Evolutionary conservation across 1,140 invertebrate genomes (phyloP).

Genomic region (Holcopasites calliopsidis): DNA sequence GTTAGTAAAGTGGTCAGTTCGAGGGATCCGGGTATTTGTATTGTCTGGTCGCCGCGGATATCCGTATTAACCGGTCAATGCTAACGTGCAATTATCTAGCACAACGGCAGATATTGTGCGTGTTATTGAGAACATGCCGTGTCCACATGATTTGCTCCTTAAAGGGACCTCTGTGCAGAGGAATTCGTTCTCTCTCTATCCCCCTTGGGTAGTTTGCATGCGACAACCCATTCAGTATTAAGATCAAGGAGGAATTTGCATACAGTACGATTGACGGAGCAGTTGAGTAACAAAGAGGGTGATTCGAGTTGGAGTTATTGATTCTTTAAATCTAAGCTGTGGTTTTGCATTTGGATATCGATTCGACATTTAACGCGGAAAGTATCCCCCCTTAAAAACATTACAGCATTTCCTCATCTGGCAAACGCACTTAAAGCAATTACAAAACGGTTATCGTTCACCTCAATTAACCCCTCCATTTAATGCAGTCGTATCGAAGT

Average conservation of each 20-base stretch:
- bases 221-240: not conserved
- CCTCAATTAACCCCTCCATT: not conserved
- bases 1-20: not conserved
- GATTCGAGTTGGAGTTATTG: not conserved
- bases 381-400: too few species aligned
- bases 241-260: not conserved
- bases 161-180: not conserved
- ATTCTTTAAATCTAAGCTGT: not conserved
- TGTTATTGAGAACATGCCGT: constrained; percentile 25
- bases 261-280: not conserved
- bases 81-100: constrained; percentile 34
- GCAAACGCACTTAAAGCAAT: not conserved
- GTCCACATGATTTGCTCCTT: not conserved
- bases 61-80: constrained; percentile 43
- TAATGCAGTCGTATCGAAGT: not conserved
- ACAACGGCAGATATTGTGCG: constrained; percentile 30
- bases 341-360: too few species aligned
- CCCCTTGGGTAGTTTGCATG: not conserved
- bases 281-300: not conserved
- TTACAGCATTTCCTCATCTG: too few species aligned
- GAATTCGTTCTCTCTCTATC: not conserved
- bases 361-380: too few species aligned
- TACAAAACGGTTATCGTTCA: not conserved
- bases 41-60: constrained; percentile 30
- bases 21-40: constrained; percentile 26